Conservation (phyloP, 2,113 vertebrate species). For the Sigmodon hispidus region DNA sequence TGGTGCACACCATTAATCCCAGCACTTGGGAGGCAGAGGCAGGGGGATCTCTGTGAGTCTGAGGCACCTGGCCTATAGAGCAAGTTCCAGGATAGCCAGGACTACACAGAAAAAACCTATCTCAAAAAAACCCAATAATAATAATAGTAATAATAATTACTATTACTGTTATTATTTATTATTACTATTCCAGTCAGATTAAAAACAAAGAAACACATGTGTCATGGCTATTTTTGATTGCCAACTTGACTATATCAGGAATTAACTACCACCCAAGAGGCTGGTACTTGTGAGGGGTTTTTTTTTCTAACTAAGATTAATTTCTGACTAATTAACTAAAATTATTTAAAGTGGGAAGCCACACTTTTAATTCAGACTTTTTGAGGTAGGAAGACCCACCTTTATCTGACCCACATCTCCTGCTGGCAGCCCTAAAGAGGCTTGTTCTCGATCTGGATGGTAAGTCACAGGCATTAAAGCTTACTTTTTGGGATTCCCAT, state of each 20-base stretch:
- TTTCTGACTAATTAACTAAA: no score
- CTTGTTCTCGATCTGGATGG: not conserved
- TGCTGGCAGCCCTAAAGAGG: not conserved
- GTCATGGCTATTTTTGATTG: not conserved
- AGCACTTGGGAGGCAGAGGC: not conserved
- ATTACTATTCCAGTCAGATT: slow-evolving; percentile 22
- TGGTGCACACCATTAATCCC: not conserved
- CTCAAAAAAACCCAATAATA: not conserved
- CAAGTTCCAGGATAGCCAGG: not conserved
- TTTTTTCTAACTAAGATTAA: not conserved
- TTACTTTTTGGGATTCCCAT: not conserved
- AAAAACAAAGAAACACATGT: not conserved
- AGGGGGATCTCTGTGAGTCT: not conserved
- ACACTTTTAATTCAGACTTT: not conserved
- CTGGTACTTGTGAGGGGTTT: not conserved
- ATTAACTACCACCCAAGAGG: not conserved
- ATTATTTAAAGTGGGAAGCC: not conserved
- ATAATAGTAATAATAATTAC: not conserved
- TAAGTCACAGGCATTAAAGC: not conserved
- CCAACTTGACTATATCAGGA: not conserved
- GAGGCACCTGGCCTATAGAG: not conserved
- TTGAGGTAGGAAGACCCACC: not conserved
- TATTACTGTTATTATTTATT: no score
- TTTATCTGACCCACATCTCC: not conserved
- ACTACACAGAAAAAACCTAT: not conserved